A percentile compares a stretch with the other conserved stretches of the same genome.
phyloP scores from a whole-genome alignment of 2,113 vertebrate species.

The Leptobrachium ailaonicum region DNA sequence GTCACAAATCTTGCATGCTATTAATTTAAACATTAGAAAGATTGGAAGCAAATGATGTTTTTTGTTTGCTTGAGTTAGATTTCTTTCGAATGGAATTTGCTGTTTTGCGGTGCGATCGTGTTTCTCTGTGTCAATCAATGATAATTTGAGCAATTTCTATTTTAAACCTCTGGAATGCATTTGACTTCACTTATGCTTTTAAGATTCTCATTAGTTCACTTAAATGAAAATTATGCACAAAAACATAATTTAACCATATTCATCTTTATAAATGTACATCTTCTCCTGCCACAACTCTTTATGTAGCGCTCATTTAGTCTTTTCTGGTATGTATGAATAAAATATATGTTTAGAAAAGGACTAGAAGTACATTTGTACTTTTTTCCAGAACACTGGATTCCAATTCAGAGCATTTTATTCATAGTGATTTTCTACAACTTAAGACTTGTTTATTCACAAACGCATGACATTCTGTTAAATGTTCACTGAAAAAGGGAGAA shows the following conservation, averaged over 20 bases:
- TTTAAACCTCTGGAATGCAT: constrained; percentile 17
- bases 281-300: no score
- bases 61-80: constrained; percentile 13
- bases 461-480: no score
- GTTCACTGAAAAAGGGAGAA: no score
- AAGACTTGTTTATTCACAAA: no score
- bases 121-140: constrained; percentile 32
- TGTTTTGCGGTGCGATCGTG: constrained; percentile 26
- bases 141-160: constrained; percentile 12
- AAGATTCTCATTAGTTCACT: constrained; percentile 1
- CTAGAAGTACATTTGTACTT: no score
- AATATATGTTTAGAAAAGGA: no score
- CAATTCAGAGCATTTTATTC: no score
- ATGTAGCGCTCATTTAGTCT: no score
- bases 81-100: constrained; percentile 13
- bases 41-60: constrained; percentile 23
- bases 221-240: neutral
- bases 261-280: no score
- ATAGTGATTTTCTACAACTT: no score
- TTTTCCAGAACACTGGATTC: no score
- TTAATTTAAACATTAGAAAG: constrained; percentile 30
- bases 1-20: constrained; percentile 13
- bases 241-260: neutral
- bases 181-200: neutral
- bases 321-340: no score